Evolutionary conservation across 2,113 vertebrate genomes (phyloP), one percentile per base, ranked within the genome.

Genomic region (Centrocercus urophasianus): DNA sequence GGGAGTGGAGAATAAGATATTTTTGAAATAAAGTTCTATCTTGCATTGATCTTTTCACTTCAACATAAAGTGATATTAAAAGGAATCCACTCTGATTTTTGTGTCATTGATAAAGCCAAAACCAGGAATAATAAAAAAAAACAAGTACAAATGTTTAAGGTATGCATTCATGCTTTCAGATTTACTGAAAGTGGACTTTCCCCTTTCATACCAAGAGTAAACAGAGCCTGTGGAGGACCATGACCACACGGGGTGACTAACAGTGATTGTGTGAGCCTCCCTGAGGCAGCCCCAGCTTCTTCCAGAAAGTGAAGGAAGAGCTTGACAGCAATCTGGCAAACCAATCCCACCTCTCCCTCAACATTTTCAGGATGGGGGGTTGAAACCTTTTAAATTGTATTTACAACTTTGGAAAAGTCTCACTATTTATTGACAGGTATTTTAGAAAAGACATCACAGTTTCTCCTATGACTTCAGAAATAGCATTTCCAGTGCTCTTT

Each of bases 111-210:
- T 47, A 88, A 88, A 81, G 38, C 10, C 21, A 85, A 77, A 77
- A 27, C 7, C 43, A 36, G 32, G n/a, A 76, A 70, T 38, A 59
- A 93, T 40, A 6, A 1, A 6, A 6, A 34, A 21, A 65, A 8
- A 22, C 2, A 25, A 73, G 40, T 40, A 69, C 93, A 78, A 13
- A 75, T 2, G 13, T 78, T n/a, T 8, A 77, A 93, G 22, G 3
- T 25, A 38, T 34, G 22, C 3, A 13, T 14, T 91, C 32, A 1
- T 71, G 14, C 60, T 93, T 71, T 32, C 56, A 88, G 32, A 59
- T 80, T 71, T 77, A 74, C 19, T 60, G 36, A 42, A 65, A 30
- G 43, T 91, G 91, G 87, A 96, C 79, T 93, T 96, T 89, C 47
- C 72, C 78, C 88, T 88, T 89, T 57, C 69, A 76, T 75, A 43